A percentile compares a stretch with the other conserved stretches of the same genome.
Evolutionary conservation across 2,797 vertebrate genomes (phyloP).

Genomic region (Epinephelus malabaricus): DNA sequence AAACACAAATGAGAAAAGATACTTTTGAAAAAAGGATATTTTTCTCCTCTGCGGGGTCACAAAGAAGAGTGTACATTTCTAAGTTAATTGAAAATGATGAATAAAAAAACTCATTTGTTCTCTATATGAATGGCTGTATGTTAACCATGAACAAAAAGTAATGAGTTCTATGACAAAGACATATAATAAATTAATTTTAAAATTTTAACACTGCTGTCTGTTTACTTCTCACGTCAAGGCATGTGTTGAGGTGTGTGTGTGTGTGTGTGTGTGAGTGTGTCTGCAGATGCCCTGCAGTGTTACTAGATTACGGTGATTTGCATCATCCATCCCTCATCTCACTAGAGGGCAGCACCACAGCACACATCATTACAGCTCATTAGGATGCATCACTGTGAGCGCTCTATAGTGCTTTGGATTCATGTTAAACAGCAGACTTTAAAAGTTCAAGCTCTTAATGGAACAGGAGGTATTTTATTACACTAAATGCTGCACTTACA

Average conservation of each 20-base stretch:
- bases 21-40: slow-evolving; percentile 70
- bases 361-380: slow-evolving; percentile 55
- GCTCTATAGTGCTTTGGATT: not conserved
- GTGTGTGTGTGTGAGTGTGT: not conserved
- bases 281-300: not conserved
- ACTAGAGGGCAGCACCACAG: slow-evolving; percentile 79
- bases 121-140: slow-evolving; percentile 88
- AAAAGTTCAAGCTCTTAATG: not conserved
- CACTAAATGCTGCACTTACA: not conserved
- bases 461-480: not conserved
- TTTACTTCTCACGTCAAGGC: not conserved
- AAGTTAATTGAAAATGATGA: slow-evolving; percentile 76
- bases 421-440: not conserved
- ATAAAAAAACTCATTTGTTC: slow-evolving; percentile 74
- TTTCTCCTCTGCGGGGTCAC: slow-evolving; percentile 79
- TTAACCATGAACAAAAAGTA: slow-evolving; percentile 85
- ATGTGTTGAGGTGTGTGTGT: not conserved
- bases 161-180: slow-evolving; percentile 86
- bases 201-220: slow-evolving; percentile 47
- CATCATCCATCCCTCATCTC: slow-evolving; percentile 49
- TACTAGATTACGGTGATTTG: slow-evolving; percentile 37
- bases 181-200: slow-evolving; percentile 91
- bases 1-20: slow-evolving; percentile 60
- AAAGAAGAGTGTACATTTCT: slow-evolving; percentile 85
- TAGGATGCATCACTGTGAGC: slow-evolving; percentile 6